phyloP scores from a whole-genome alignment of 2,113 vertebrate genomes.

The Hipposideros armiger region DNA sequence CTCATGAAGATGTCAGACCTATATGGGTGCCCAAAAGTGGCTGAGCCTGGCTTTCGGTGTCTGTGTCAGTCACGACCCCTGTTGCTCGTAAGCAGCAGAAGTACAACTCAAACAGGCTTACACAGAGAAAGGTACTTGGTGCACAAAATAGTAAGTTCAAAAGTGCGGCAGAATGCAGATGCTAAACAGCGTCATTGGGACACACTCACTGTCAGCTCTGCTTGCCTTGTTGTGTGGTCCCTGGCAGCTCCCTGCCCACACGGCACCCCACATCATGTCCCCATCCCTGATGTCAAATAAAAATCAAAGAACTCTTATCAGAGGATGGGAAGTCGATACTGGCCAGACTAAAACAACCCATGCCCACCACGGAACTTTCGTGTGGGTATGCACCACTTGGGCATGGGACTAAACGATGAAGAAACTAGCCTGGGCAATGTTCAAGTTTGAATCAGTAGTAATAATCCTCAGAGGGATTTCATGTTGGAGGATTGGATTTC shows the following conservation, averaged over 20 bases:
- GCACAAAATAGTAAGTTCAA: background rate
- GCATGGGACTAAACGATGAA: background rate
- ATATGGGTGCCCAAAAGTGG: background rate
- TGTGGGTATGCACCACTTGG: background rate
- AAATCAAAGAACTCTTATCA: conserved; percentile 33
- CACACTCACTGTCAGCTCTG: background rate
- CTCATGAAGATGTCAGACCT: background rate
- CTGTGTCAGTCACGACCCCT: background rate
- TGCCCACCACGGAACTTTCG: background rate
- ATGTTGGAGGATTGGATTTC: background rate
- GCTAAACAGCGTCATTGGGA: accelerated
- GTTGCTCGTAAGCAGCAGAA: background rate
- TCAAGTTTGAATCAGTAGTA: background rate
- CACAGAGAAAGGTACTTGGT: background rate
- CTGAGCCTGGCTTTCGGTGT: background rate
- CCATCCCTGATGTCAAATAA: background rate
- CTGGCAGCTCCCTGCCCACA: background rate
- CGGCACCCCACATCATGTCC: background rate
- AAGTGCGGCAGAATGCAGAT: background rate
- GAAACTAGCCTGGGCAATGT: background rate
- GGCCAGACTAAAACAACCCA: background rate
- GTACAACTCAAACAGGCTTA: background rate
- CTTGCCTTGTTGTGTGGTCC: background rate
- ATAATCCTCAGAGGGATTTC: background rate
- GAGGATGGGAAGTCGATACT: background rate